Conservation (phyloP, 2,888 invertebrate genomes). For the Eudemis profundana region DNA sequence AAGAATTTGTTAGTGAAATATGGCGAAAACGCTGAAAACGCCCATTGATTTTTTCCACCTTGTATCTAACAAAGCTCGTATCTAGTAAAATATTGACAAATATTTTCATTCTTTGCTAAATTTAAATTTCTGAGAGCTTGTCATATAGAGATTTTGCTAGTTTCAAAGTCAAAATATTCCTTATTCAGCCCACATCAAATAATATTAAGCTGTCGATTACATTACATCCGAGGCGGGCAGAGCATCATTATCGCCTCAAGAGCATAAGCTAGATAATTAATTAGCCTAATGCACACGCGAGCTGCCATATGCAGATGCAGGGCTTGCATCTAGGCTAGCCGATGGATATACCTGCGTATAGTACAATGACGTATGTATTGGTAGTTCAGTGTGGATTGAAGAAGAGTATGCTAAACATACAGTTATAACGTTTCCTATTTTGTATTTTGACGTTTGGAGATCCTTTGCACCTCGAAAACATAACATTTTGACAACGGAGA, state of each 20-base stretch:
- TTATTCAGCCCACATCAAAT: neutral
- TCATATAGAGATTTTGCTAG: too few relatives aligned
- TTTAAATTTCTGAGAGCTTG: too few relatives aligned
- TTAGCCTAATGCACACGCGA: slow-evolving; percentile 17
- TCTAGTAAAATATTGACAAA: too few relatives aligned
- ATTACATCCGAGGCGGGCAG: neutral
- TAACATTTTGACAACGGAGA: too few relatives aligned
- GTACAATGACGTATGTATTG: neutral
- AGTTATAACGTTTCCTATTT: too few relatives aligned
- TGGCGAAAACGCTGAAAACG: too few relatives aligned
- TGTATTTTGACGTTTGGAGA: too few relatives aligned
- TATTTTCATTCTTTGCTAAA: too few relatives aligned
- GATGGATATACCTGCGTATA: neutral
- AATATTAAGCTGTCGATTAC: slow-evolving; percentile 8
- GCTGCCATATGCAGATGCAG: slow-evolving; percentile 35
- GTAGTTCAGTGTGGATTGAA: neutral
- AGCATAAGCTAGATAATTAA: slow-evolving; percentile 30
- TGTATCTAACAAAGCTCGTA: too few relatives aligned
- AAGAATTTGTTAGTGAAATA: slow-evolving; percentile 3
- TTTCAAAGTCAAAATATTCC: too few relatives aligned
- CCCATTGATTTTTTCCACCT: too few relatives aligned
- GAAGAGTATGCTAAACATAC: neutral
- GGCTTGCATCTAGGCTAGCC: slow-evolving; percentile 6
- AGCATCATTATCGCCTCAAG: slow-evolving; percentile 15
- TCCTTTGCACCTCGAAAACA: too few relatives aligned